A percentile compares a stretch with the other conserved stretches of the same genome.
Evolutionary conservation across 2,888 invertebrate species (phyloP).

Genomic region (Drosophila algonquin): DNA sequence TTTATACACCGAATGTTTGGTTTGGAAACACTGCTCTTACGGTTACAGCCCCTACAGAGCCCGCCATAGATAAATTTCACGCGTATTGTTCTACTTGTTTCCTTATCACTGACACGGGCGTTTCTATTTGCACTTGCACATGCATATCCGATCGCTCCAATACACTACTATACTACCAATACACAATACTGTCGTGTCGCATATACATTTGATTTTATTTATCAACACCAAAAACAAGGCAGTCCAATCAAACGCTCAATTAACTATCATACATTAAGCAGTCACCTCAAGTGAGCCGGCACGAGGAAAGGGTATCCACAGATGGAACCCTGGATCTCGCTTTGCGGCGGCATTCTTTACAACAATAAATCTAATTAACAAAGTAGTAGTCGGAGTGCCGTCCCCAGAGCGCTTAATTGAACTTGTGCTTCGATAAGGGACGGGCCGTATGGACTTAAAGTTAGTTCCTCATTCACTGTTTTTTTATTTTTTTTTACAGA

Average conservation of each 20-base stretch:
- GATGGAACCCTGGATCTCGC: background rate
- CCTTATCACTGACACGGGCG: slow-evolving; percentile 39
- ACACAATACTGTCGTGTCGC: background rate
- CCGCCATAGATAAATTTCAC: slow-evolving; percentile 27
- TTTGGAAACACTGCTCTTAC: slow-evolving; percentile 3
- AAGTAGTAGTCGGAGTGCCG: slow-evolving; percentile 33
- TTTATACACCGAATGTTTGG: slow-evolving; percentile 10
- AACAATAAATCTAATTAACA: slow-evolving; percentile 43
- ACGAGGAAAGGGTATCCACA: slow-evolving; percentile 16
- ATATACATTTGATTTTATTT: background rate
- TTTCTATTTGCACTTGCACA: slow-evolving; percentile 20
- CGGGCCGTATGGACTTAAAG: slow-evolving; percentile 13
- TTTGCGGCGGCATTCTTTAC: background rate
- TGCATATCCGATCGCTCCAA: background rate
- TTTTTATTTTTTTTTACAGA: slow-evolving; percentile 35
- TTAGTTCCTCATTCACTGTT: slow-evolving; percentile 8
- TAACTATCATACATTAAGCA: background rate
- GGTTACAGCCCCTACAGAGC: slow-evolving; percentile 27
- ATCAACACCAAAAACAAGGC: background rate
- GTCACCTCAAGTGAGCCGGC: background rate
- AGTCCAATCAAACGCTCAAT: background rate
- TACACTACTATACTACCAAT: slow-evolving; percentile 15
- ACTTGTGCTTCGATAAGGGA: slow-evolving; percentile 50
- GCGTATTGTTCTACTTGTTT: slow-evolving; percentile 32
- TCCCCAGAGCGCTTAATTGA: slow-evolving; percentile 54